phyloP scores from a whole-genome alignment of 1,140 invertebrate genomes.

The Psilanteris sp. region DNA sequence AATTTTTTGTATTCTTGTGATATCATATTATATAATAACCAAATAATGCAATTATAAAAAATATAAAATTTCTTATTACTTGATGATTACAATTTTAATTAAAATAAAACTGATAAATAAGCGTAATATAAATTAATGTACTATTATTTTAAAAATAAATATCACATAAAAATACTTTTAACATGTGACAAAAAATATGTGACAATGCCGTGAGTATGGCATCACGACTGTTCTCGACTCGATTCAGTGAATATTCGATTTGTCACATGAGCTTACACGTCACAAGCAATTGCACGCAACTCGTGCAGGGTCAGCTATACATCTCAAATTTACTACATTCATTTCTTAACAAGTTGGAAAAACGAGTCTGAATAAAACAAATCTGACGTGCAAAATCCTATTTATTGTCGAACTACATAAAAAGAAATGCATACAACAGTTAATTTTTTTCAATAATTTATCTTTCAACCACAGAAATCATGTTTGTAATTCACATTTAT shows the following conservation, averaged over 20 bases:
- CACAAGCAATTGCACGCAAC: conserved; percentile 48
- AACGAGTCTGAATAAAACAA: conserved; percentile 12
- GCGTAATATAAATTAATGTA: too few relatives aligned
- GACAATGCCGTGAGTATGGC: too few relatives aligned
- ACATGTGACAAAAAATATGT: too few relatives aligned
- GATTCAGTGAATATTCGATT: conserved; percentile 52
- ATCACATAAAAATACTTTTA: too few relatives aligned
- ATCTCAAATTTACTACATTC: conserved; percentile 10
- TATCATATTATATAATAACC: too few relatives aligned
- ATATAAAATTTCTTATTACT: too few relatives aligned
- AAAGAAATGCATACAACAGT: neutral
- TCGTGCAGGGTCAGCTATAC: conserved; percentile 10
- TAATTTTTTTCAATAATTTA: conserved; percentile 1
- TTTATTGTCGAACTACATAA: conserved; percentile 8
- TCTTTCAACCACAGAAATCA: neutral
- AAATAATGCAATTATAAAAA: too few relatives aligned
- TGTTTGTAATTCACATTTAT: neutral
- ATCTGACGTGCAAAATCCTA: conserved; percentile 12
- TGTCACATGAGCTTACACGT: conserved; percentile 53
- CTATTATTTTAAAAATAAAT: too few relatives aligned
- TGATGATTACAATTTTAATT: too few relatives aligned
- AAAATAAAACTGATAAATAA: too few relatives aligned
- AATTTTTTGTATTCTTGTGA: too few relatives aligned
- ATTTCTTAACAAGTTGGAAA: conserved; percentile 38
- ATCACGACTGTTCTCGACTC: conserved; percentile 45